Evolutionary conservation across 2,113 vertebrate genomes (phyloP).

Genomic region (Puma concolor): DNA sequence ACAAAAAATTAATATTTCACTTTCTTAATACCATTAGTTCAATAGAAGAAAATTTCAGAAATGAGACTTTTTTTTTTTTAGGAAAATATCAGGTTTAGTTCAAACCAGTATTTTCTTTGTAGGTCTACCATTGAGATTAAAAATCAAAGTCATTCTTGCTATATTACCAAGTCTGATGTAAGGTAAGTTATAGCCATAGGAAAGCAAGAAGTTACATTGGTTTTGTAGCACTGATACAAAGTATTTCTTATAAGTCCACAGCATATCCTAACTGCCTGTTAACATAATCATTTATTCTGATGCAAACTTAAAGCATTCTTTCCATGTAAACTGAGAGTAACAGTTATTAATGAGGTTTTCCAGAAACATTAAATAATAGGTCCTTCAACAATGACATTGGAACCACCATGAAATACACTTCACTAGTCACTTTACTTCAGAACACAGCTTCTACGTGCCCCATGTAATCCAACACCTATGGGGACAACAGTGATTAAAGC

Average conservation of each 20-base stretch:
- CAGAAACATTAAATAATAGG: background rate
- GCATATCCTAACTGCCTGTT: background rate
- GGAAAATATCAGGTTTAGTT: background rate
- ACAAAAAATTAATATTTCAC: background rate
- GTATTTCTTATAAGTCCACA: constrained; percentile 27
- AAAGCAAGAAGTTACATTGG: constrained; percentile 41
- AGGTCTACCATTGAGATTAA: background rate
- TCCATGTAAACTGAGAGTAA: background rate
- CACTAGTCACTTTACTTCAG: background rate
- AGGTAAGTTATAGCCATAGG: background rate
- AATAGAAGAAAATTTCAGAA: background rate
- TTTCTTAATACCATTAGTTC: background rate
- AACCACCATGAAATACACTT: background rate
- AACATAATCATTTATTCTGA: background rate
- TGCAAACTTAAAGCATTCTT: background rate
- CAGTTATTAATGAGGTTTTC: background rate
- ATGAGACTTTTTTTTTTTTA: background rate
- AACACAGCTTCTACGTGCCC: background rate
- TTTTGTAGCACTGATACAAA: constrained; percentile 57
- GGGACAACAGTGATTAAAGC: background rate
- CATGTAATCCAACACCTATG: background rate
- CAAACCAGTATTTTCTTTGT: background rate
- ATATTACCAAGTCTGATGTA: background rate
- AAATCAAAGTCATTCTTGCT: background rate
- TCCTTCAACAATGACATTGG: background rate